Conservation (phyloP, 1,140 invertebrate species). For the Triops longicaudatus region DNA sequence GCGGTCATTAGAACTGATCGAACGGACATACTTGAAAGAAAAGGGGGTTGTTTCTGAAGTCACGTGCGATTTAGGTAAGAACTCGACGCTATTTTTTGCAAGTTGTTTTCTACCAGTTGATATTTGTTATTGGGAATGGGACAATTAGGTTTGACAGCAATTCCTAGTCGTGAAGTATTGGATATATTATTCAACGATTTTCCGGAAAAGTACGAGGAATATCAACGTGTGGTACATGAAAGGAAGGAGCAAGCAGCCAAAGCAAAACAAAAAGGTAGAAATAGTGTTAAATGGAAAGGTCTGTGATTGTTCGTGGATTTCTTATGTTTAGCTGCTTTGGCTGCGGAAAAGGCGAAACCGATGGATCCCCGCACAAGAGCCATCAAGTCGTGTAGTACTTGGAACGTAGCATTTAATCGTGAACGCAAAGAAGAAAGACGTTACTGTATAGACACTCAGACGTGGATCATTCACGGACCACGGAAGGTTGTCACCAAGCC, state of each 20-base stretch:
- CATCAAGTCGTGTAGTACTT: conserved; percentile 73
- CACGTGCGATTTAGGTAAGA: conserved; percentile 77
- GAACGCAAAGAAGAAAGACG: conserved; percentile 57
- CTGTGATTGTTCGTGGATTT: conserved; percentile 16
- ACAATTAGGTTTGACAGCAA: conserved; percentile 68
- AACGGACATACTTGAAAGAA: conserved; percentile 76
- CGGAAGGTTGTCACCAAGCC: conserved; percentile 35
- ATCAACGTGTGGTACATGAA: conserved; percentile 69
- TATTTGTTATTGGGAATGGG: conserved; percentile 23
- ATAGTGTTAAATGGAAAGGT: background rate
- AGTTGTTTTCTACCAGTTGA: background rate
- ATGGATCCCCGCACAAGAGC: conserved; percentile 55
- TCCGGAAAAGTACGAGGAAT: conserved; percentile 89
- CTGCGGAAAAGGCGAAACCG: conserved; percentile 44
- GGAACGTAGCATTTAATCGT: conserved; percentile 78
- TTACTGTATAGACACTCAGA: conserved; percentile 65
- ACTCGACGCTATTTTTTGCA: background rate
- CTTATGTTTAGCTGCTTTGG: conserved; percentile 33
- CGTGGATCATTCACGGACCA: conserved; percentile 62
- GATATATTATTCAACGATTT: conserved; percentile 93
- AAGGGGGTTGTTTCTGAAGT: conserved; percentile 78
- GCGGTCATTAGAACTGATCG: conserved; percentile 75
- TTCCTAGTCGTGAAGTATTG: conserved; percentile 80
- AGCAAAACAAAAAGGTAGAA: conserved; percentile 53
- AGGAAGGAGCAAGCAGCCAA: conserved; percentile 62